Evolutionary conservation across 2,113 vertebrate genomes (phyloP), one percentile per base, ranked within the genome.

Genomic region (Malurus alboscapulatus): DNA sequence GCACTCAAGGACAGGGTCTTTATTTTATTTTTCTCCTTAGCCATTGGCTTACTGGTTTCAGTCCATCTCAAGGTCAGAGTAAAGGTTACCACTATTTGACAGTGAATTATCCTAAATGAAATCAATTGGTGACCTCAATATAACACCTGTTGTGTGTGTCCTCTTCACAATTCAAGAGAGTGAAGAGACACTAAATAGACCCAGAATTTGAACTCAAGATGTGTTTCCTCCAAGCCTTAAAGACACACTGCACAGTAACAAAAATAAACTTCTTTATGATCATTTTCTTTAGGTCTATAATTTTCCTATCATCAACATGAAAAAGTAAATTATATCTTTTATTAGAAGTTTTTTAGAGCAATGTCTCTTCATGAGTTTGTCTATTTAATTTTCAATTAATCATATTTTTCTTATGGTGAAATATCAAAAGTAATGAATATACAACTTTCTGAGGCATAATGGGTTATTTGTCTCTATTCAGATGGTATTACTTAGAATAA

Each of bases 61-160:
- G 36, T 92, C 36, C 57, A 51, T 75, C 55, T 77, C 29, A 67
- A 88, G 88, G 83, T 93, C 68, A 88, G 72, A 75, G 27, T 67
- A 81, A 78, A 81, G 62, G 80, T 90, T 96, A 76, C 44, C 29
- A 61, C 21, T 84, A 50, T 92, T 86, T 84, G 83, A 86, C 3
- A 8, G 30, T 67, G 73, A 88, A 92, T 96, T 93, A 84, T 42
- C 65, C 80, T 96, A 84, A 93, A 87, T 63, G 47, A 90, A 96
- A 96, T 94, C 84, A 74, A 8, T 21, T 74, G 48, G 22, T 71
- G 48, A 81, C 74, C 88, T 84, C 86, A 87, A 5, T 88, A 57
- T 81, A 90, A 92, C n/a, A 63, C 44, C 42, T 62, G 14, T 30
- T 63, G 8, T 58, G 47, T 72, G 36, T 81, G 44, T 73, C 27